Base-by-base conservation (phyloP, 1,140 invertebrate genomes). In the Macrobrachium nipponense region DNA sequence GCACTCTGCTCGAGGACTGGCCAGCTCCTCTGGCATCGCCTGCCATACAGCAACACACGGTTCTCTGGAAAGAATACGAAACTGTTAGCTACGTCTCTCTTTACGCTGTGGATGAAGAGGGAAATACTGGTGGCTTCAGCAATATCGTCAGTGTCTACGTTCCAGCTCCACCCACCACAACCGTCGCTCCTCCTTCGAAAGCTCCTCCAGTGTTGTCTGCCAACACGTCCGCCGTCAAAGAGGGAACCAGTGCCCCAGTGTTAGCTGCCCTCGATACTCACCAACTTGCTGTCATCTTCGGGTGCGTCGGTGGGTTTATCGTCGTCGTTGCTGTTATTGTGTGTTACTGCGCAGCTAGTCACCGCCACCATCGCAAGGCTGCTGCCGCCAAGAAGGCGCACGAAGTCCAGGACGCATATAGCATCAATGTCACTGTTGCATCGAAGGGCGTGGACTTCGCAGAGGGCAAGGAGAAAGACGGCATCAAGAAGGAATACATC, bases 121-220 rank as follows among this genome's bases (percentile, higher is more conserved):
- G 90, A n/a, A 90, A 91, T 66, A 90, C 90, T 18, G 92, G 92
- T 0, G 91, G 92, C 5, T 89, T 93, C 20, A 94, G 94, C 0
- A 94, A 94, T 89, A 92, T 92, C 88, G 92, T 93, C 7, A 89
- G 91, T 27, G 90, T 93, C 20, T 90, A 91, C n/a, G 91, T 93
- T 5, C 92, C 92, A 3, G 86, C 90, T 23, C 88, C 88, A 14
- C 87, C 89, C 64, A 89, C 87, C 4, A 88, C 89, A 43, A 86
- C 84, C 8, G 91, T 92, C 14, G 80, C 89, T 60, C 88, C 88
- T 10, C 82, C 89, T 15, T 88, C 87, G 17, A 80, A 87, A 14
- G 51, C 43, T n/a, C 81, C 87, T 11, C 84, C 87, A 6, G 79
- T 87, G 14, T 70, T 73, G 5, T 84, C 82, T 44, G 80, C 81